Base-by-base conservation (phyloP, 2,888 invertebrate species). In the Palloptera scutellata region DNA sequence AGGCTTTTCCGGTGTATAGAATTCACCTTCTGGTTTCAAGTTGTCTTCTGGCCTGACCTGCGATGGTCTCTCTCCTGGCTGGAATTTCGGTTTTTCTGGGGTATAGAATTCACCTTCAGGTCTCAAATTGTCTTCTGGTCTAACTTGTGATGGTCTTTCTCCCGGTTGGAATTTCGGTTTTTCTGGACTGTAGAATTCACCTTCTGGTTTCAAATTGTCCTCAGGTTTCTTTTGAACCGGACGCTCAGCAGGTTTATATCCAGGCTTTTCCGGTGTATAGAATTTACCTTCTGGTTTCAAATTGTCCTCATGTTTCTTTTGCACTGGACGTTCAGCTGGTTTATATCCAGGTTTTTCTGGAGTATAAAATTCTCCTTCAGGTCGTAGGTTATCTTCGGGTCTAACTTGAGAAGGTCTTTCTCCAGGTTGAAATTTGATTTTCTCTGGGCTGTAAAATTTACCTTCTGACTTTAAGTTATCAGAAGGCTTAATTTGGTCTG, bases 391-490 rank as follows among this genome's bases (percentile, higher is more conserved):
- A 72, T 88, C 87, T 69, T 79, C 83, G 4, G 87, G 88, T 73
- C 4, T 75, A 54, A 68, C 77, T 51, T 87, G 86, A 0, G 60
- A 54, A 0, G 76, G 75, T 1, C 75, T 65, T 66, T 86, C 86
- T 0, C 71, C 76, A 0, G 73, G 70, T n/a, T 52, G 86, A 19
- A 78, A 87, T 60, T 78, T 73, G 1, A 76, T 75, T 64, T 83
- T 83, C 13, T 84, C 82, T 0, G 86, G 88, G 70, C 77, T 30
- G 73, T 76, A 55, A 76, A 86, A 67, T 1, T 86, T 84, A 3
- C 88, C 88, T 74, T 88, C 88, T 0, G 87, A 86, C 13, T 73
- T 61, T 0, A 91, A 83, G 79, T 91, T 90, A 74, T 91, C 91
- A 75, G 87, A 86, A 60, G 88, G 90, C 76, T 84, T 86, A 0